Evolutionary conservation across 2,888 invertebrate species (phyloP), one percentile per base, ranked within the genome.

Genomic region (Ophion slaviceki): DNA sequence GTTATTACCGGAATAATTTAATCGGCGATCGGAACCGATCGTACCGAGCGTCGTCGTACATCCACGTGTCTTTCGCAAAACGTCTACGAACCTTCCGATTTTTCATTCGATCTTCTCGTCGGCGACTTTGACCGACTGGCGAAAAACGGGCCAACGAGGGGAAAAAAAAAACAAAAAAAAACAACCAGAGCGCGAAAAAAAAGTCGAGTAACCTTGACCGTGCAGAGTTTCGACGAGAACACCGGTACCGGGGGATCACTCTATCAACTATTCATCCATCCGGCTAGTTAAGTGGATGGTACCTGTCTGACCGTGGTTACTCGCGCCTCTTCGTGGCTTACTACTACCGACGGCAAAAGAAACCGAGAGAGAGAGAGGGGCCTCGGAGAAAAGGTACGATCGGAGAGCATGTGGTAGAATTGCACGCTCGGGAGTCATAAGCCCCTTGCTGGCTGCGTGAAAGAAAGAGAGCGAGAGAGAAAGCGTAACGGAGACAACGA

Each of bases 221-320:
- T 61, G 28, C 53, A 68, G 17, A 17, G 40, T 57, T 68, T 77
- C 40, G 61, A 81, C 89, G 88, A 89, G 89, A 59, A 67, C 89
- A 90, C 90, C 81, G 82, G 83, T 71, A 81, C 79, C 77, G 84
- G 80, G 17, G 80, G 80, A 82, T 86, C 81, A 86, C 84, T 82
- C 75, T 88, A 89, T 89, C 88, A 85, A 89, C 90, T 90, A 90
- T 89, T 88, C 86, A 88, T 92, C 93, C 93, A 93, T 93, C 93
- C 93, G 92, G 91, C 90, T 90, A 90, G 92, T 91, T 89, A 92
- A 92, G 92, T 92, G 93, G 93, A 93, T 92, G 93, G 92, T 93
- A 92, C 92, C 91, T 92, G 92, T 93, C 93, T 93, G 92, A 85
- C 89, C 90, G 89, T 89, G 89, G 90, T 89, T 91, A 90, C 91